Conservation (phyloP, 2,888 invertebrate genomes). For the Monoplex corrugatus region DNA sequence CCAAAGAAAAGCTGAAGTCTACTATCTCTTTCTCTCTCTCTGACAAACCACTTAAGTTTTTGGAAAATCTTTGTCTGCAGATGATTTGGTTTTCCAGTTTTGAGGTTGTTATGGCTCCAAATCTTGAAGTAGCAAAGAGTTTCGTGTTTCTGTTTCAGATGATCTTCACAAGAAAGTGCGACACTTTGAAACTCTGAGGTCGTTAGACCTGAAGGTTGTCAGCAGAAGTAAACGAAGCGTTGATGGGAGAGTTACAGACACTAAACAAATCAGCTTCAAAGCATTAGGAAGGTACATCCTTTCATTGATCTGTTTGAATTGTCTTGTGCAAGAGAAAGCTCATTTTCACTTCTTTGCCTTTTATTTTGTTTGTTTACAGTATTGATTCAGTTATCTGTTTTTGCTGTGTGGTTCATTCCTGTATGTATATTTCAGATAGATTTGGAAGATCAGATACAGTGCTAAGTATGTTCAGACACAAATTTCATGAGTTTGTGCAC, state of each 20-base stretch:
- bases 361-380: not conserved
- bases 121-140: not conserved
- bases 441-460: not conserved
- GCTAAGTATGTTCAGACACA: no score
- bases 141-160: slow-evolving; percentile 49
- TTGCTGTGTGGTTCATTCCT: no score
- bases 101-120: not conserved
- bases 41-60: not conserved
- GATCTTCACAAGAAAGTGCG: slow-evolving; percentile 57
- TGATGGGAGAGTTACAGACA: slow-evolving; percentile 58
- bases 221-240: slow-evolving; percentile 52
- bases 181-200: slow-evolving; percentile 71
- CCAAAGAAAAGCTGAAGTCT: not conserved
- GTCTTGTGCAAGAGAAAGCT: slow-evolving; percentile 62
- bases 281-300: slow-evolving; percentile 68
- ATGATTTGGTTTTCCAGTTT: not conserved
- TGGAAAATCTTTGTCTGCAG: not conserved
- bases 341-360: slow-evolving; percentile 59
- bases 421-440: no score
- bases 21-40: not conserved
- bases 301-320: not conserved
- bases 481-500: no score
- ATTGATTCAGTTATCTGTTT: not conserved
- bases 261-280: slow-evolving; percentile 65
- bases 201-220: slow-evolving; percentile 48